These are phyloP conservation scores for Zosterops hypoxanthus DNA, from an alignment of 2,113 vertebrate genomes.

Conservation along the genomic window DNA sequence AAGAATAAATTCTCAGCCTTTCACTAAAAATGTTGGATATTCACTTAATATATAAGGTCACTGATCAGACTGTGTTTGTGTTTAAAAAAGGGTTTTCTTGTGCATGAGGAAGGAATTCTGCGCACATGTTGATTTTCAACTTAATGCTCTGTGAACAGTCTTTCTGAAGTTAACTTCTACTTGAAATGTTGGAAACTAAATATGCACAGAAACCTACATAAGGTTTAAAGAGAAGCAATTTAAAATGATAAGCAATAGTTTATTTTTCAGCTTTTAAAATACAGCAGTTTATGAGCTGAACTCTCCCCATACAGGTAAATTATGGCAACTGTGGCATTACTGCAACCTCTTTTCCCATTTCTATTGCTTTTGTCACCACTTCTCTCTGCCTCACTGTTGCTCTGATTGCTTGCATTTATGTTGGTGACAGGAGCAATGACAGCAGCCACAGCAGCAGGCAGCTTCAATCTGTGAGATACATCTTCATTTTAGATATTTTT, in stretches of 20 bases:
- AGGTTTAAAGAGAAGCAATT: not conserved
- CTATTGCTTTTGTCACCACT: not conserved
- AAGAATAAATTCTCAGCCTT: not conserved
- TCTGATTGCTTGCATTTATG: not conserved
- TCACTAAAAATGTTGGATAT: not conserved
- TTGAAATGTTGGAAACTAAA: not conserved
- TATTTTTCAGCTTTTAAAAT: not conserved
- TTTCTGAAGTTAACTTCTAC: not conserved
- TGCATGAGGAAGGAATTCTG: not conserved
- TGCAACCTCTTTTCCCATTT: not conserved
- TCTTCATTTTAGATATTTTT: not conserved
- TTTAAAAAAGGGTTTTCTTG: not conserved
- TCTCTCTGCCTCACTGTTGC: not conserved
- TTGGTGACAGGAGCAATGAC: not conserved
- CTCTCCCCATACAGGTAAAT: not conserved
- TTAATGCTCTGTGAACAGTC: not conserved
- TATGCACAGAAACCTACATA: not conserved
- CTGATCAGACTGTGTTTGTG: not conserved
- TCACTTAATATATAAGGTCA: not conserved
- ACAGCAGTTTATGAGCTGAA: not conserved
- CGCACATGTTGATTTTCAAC: not conserved
- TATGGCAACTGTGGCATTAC: not conserved
- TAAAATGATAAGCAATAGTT: not conserved
- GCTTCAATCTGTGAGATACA: not conserved
- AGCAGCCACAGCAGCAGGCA: conserved; percentile 5